Conservation (phyloP, 2,113 vertebrate species). For the Sphaerodactylus townsendi region DNA sequence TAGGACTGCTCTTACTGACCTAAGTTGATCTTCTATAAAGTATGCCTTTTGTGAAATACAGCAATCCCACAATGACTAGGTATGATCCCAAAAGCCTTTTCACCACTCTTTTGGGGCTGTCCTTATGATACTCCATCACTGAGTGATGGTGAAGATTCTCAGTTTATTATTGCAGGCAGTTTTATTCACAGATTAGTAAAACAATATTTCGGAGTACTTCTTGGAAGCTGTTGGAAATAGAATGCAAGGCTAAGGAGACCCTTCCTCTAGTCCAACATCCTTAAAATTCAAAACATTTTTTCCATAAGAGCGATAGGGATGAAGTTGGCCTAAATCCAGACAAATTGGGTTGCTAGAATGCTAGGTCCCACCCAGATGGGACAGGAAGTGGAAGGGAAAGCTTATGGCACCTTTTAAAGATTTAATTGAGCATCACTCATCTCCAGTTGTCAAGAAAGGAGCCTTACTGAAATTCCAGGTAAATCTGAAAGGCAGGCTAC, state of each 20-base stretch:
- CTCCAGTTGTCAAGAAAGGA: too few relatives aligned
- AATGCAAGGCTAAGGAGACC: neutral
- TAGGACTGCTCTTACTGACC: neutral
- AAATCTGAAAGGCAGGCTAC: neutral
- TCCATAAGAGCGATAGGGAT: neutral
- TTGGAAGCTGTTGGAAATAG: neutral
- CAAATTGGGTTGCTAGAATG: neutral
- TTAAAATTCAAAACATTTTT: neutral
- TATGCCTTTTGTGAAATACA: neutral
- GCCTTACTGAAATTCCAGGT: too few relatives aligned
- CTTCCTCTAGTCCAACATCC: neutral
- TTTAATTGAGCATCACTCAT: too few relatives aligned
- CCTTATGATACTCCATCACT: neutral
- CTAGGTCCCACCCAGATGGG: too few relatives aligned
- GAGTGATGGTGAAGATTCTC: neutral
- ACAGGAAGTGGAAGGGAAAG: constrained; percentile 31
- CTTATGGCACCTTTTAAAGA: constrained; percentile 34
- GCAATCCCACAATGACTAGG: neutral
- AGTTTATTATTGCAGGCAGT: neutral
- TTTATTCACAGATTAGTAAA: neutral
- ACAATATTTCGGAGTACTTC: neutral
- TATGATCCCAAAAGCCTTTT: constrained; percentile 28
- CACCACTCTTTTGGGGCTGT: constrained; percentile 18
- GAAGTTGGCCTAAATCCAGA: neutral
- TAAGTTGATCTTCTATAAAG: neutral